These are phyloP conservation scores for Strongylocentrotus purpuratus DNA, from an alignment of 35 echinoderm and acorn worm genomes.

Conservation along the genomic window DNA sequence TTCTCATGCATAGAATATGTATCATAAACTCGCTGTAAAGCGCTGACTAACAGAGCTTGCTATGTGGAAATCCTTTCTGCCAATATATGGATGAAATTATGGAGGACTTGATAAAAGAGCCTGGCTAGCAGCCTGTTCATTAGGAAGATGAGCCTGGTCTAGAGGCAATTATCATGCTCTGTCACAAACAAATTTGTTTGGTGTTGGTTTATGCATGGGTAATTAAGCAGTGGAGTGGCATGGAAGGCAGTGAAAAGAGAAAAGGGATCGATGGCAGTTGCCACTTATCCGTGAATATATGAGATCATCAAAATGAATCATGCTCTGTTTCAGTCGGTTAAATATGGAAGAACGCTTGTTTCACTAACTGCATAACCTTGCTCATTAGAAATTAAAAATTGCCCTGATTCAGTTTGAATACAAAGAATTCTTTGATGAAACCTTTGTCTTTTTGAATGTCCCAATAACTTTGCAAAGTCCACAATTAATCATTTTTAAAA, in stretches of 20 bases:
- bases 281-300: background rate
- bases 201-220: constrained; percentile 10
- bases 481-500: too few species aligned
- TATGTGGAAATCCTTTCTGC: background rate
- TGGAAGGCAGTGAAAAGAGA: background rate
- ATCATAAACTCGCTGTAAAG: background rate
- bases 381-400: too few species aligned
- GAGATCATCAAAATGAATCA: background rate
- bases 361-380: background rate
- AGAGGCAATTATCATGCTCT: background rate
- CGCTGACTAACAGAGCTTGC: background rate
- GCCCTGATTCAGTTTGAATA: too few species aligned
- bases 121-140: background rate
- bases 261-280: background rate
- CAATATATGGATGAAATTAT: constrained; percentile 1
- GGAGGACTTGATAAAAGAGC: background rate
- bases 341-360: background rate
- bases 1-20: background rate
- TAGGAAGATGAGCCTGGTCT: background rate
- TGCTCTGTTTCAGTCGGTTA: background rate
- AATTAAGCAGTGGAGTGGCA: constrained; percentile 1
- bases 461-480: too few species aligned
- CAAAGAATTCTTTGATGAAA: too few species aligned
- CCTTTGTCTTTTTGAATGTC: too few species aligned
- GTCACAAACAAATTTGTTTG: background rate